Percentiles rank a stretch among this genome's conserved stretches.
phyloP scores from a whole-genome alignment of 2,113 vertebrate genomes.

The Todiramphus saurophagus region DNA sequence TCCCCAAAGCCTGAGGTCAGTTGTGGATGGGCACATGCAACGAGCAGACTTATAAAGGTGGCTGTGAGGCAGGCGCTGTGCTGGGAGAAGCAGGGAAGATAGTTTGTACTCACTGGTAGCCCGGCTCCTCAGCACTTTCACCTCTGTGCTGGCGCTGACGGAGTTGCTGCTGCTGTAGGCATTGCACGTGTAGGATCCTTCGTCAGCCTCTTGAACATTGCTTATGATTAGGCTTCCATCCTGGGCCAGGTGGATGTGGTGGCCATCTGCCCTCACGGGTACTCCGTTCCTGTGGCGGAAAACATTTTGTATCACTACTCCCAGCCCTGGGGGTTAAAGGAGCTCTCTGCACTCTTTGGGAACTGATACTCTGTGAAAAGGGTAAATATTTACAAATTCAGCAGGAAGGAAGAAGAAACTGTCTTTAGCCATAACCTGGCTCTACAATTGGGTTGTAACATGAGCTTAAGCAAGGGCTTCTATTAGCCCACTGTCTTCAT shows the following conservation, averaged over 20 bases:
- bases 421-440: not conserved
- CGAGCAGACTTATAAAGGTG: rapidly evolving
- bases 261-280: constrained; percentile 81
- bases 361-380: not conserved
- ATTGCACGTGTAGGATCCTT: constrained; percentile 92
- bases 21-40: rapidly evolving
- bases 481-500: not conserved
- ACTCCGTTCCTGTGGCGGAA: constrained; percentile 83
- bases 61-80: not conserved
- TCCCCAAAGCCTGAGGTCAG: rapidly evolving
- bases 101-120: constrained; percentile 47
- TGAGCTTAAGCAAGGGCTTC: not conserved
- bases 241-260: constrained; percentile 74
- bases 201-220: constrained; percentile 77
- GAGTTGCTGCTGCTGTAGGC: constrained; percentile 89
- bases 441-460: not conserved
- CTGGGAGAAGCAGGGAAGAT: rapidly evolving
- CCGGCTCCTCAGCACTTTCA: constrained; percentile 77
- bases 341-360: not conserved
- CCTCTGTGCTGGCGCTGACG: constrained; percentile 88
- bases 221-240: constrained; percentile 88
- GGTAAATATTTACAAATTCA: not conserved
- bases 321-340: not conserved
- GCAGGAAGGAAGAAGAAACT: not conserved
- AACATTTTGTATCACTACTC: not conserved